Conservation (phyloP, 2,888 invertebrate species). For the Clivina fossor region DNA sequence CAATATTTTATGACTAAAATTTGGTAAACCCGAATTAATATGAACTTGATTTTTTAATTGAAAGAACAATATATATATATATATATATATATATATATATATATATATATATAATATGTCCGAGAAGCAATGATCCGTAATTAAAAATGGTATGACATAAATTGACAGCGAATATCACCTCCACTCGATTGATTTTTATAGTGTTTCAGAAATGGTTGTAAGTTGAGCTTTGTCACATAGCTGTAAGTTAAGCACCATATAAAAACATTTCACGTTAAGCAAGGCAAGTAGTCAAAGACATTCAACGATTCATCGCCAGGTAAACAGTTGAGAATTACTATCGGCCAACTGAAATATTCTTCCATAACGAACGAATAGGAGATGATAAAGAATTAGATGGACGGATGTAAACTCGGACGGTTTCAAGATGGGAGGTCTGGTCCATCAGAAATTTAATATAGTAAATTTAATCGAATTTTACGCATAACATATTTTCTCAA, state of each 20-base stretch:
- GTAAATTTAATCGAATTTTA: constrained; percentile 52
- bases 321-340: constrained; percentile 12
- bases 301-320: constrained; percentile 17
- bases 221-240: constrained; percentile 44
- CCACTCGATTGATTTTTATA: constrained; percentile 17
- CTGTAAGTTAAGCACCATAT: constrained; percentile 44
- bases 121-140: no score
- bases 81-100: no score
- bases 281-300: constrained; percentile 44
- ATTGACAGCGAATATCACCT: constrained; percentile 16
- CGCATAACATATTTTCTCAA: constrained; percentile 46
- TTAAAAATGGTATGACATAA: no score
- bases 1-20: no score
- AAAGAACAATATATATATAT: no score
- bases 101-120: no score
- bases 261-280: no score
- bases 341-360: constrained; percentile 12
- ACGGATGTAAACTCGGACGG: constrained; percentile 41
- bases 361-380: background rate
- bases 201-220: constrained; percentile 23
- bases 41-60: no score
- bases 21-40: no score
- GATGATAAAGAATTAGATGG: constrained; percentile 35
- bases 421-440: constrained; percentile 50
- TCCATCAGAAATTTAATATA: constrained; percentile 51